phyloP scores from a whole-genome alignment of 1,140 invertebrate genomes.

The Hypothenemus hampei region DNA sequence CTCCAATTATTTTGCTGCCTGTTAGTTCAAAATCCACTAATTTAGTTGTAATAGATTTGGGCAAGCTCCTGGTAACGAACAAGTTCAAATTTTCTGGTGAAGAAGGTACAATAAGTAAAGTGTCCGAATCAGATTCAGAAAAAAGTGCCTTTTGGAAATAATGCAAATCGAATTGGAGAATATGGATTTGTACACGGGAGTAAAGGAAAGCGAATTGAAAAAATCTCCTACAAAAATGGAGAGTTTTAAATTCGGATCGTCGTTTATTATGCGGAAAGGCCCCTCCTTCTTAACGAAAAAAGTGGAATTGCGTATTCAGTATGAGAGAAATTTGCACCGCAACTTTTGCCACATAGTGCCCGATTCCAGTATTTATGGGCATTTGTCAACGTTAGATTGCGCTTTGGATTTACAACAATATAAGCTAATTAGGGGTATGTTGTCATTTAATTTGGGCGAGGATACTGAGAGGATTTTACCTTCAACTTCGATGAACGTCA shows the following conservation, averaged over 20 bases:
- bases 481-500: conserved; percentile 38
- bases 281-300: conserved; percentile 70
- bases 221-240: conserved; percentile 27
- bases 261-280: conserved; percentile 52
- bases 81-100: conserved; percentile 60
- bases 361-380: conserved; percentile 81
- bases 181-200: conserved; percentile 75
- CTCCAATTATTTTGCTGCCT: conserved; percentile 84
- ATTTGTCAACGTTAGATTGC: conserved; percentile 78
- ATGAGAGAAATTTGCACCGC: conserved; percentile 73
- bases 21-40: conserved; percentile 74
- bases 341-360: conserved; percentile 55
- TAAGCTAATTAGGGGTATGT: conserved; percentile 78
- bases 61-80: conserved; percentile 75
- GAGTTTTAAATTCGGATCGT: conserved; percentile 49
- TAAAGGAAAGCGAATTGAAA: conserved; percentile 37
- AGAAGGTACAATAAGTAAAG: conserved; percentile 52
- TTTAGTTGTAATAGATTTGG: conserved; percentile 77
- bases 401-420: conserved; percentile 84
- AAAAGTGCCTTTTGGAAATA: conserved; percentile 64
- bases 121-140: conserved; percentile 30
- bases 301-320: conserved; percentile 71
- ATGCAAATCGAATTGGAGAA: conserved; percentile 73
- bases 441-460: conserved; percentile 91
- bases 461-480: conserved; percentile 64